Base-by-base conservation (phyloP, 2,113 vertebrate species). In the Tyto alba region DNA sequence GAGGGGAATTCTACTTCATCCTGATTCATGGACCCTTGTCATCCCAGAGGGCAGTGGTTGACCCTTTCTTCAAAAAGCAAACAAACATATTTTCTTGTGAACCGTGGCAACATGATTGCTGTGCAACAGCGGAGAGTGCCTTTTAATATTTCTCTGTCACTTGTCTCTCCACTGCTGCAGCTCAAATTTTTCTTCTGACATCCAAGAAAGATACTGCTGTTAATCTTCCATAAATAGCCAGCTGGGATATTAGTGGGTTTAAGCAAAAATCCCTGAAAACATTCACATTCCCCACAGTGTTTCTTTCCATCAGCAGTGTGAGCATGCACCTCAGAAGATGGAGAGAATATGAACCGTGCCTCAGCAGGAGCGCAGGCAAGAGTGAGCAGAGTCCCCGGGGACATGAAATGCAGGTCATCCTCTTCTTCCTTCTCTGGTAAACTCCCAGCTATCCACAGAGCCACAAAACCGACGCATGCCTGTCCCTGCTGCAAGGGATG, bases 301-400 rank as follows among this genome's bases (percentile, higher is more conserved):
- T 45, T 68, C 60, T 36, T 40, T 26, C 45, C 36, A 45, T 27
- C 41, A 19, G 3, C 8, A 3, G n/a, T 3, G 34, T 48, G 47
- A 17, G 2, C 0, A 6, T 53, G 32, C 8, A 1, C 10, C 36
- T 41, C 26, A 8, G 62, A 16, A 66, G 38, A 20, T 8, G 26
- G 26, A 21, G 45, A 32, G 47, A 16, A 48, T 32, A 11, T 4
- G 27, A 66, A 41, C 41, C 7, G 3, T 17, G 50, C 48, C 45
- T 59, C 38, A 7, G 68, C 0, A 0, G 22, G 30, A 34, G 30
- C 0, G 0, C 40, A 26, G 36, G 20, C 41, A 38, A 48, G 20
- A 22, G 11, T 0, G 0, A 71, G 45, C 16, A 38, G 66, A 45
- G 38, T 6, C 50, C 32, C 52, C 8, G 32, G 47, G 30, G 38